These are phyloP conservation scores for Acholoe squamosa DNA, from an alignment of 2,888 invertebrate species.

Conservation along the genomic window DNA sequence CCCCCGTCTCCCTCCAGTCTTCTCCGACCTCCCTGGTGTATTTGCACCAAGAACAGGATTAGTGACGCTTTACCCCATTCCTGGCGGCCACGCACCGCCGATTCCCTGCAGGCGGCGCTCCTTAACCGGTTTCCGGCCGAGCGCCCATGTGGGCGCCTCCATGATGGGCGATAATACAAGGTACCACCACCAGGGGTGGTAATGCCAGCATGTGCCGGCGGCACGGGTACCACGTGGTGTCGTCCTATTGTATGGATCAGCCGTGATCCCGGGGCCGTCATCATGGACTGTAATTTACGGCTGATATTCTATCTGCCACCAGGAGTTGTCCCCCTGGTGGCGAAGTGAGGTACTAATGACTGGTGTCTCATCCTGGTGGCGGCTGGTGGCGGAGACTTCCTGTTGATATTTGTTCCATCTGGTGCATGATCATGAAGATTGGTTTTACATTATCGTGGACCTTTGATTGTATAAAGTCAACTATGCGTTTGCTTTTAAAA, in stretches of 20 bases:
- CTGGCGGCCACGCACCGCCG: not conserved
- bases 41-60: constrained; percentile 36
- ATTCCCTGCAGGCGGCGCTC: not conserved
- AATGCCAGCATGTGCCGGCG: not conserved
- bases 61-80: not conserved
- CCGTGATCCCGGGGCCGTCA: not conserved
- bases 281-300: not conserved
- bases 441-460: too few relatives aligned
- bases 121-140: not conserved
- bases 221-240: too few relatives aligned
- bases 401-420: too few relatives aligned
- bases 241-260: not conserved
- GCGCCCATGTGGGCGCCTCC: not conserved
- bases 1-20: not conserved
- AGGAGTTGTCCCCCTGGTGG: too few relatives aligned
- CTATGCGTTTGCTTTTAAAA: too few relatives aligned
- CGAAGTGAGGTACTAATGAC: not conserved
- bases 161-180: not conserved
- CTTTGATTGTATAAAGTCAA: too few relatives aligned
- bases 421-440: too few relatives aligned
- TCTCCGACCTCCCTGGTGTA: not conserved
- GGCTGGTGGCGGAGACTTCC: too few relatives aligned
- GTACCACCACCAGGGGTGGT: not conserved
- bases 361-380: not conserved
- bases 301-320: too few relatives aligned